Conservation (phyloP, 2,113 vertebrate species). For the Mirounga angustirostris region DNA sequence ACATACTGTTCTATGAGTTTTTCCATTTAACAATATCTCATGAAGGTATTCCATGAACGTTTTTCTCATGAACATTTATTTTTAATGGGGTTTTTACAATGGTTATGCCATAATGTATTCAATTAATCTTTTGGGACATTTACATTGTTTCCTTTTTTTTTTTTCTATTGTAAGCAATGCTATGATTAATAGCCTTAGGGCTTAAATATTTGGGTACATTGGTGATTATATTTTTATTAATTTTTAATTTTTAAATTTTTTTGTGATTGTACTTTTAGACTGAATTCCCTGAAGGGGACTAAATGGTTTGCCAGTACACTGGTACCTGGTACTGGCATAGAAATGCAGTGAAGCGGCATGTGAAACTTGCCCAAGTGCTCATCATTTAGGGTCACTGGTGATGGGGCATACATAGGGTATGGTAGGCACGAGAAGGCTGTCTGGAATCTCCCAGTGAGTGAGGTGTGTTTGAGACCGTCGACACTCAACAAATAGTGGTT, state of each 20-base stretch:
- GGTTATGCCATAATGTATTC: not conserved
- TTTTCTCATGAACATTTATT: constrained; percentile 27
- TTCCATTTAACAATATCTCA: not conserved
- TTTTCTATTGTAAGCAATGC: not conserved
- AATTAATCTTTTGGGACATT: constrained; percentile 51
- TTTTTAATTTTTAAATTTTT: not conserved
- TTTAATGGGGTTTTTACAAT: constrained; percentile 11
- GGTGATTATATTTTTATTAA: not conserved
- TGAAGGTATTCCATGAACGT: not conserved
- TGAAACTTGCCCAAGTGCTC: not conserved
- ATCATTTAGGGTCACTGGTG: not conserved
- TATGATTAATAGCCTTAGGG: not conserved
- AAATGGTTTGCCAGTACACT: not conserved
- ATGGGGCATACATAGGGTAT: not conserved
- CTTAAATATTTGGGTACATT: constrained; percentile 23
- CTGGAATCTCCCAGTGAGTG: not conserved
- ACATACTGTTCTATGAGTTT: not conserved
- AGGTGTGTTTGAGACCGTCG: not conserved
- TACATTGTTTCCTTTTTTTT: constrained; percentile 18
- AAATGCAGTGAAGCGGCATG: not conserved
- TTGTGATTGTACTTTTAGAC: constrained; percentile 19
- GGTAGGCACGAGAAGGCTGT: not conserved
- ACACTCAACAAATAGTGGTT: not conserved
- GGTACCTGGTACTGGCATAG: not conserved
- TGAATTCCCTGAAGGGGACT: not conserved